These are phyloP conservation scores for Lutjanus erythropterus DNA, from an alignment of 2,113 vertebrate species.

Conservation along the genomic window DNA sequence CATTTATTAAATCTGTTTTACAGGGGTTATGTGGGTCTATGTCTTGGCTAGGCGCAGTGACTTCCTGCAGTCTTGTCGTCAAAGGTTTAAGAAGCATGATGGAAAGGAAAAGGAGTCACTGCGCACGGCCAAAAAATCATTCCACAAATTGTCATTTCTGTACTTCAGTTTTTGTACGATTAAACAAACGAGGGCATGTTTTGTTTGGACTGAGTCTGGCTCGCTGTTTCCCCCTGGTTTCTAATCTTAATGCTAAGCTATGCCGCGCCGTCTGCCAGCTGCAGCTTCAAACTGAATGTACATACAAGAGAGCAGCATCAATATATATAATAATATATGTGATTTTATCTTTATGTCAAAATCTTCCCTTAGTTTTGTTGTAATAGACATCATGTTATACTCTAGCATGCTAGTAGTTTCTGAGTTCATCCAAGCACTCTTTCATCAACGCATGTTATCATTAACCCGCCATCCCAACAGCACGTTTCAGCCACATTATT, in stretches of 20 bases:
- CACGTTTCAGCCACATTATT: not conserved
- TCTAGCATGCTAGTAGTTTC: not conserved
- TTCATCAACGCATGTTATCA: constrained; percentile 28
- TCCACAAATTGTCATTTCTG: not conserved
- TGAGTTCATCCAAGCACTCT: constrained; percentile 13
- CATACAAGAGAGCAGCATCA: not conserved
- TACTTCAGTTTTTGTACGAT: not conserved
- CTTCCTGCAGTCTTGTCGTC: not conserved
- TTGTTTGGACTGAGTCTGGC: not conserved
- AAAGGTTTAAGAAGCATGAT: too few relatives aligned
- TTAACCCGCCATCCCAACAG: constrained; percentile 15
- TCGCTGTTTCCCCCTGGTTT: not conserved
- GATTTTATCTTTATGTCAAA: not conserved
- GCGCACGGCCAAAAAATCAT: not conserved
- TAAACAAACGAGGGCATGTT: not conserved
- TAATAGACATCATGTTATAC: not conserved
- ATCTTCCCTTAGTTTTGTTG: not conserved
- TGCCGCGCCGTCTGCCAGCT: not conserved
- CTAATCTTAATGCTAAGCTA: not conserved
- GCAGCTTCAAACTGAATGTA: not conserved
- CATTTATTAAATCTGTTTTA: not conserved
- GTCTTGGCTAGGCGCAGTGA: not conserved
- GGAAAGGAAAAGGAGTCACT: not conserved
- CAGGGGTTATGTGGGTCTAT: not conserved
- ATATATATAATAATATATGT: not conserved